These are phyloP conservation scores for Drosophila macrothrix DNA, from an alignment of 2,888 invertebrate genomes.

Conservation along the genomic window DNA sequence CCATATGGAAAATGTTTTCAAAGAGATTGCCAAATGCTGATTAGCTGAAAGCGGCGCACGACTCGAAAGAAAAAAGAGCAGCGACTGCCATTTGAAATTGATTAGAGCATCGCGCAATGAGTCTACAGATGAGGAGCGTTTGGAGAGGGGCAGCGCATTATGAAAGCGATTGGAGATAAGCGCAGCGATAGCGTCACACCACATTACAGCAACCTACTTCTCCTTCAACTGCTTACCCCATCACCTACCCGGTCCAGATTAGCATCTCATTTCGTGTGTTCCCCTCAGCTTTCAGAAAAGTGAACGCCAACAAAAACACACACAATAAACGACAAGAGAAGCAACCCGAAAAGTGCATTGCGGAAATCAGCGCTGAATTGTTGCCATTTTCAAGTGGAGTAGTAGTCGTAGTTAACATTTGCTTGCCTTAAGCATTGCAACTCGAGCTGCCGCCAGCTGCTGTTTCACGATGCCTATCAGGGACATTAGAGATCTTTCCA, in stretches of 20 bases:
- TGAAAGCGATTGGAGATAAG: slow-evolving; percentile 63
- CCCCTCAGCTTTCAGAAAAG: slow-evolving; percentile 13
- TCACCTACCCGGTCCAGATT: slow-evolving; percentile 28
- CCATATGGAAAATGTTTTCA: slow-evolving; percentile 78
- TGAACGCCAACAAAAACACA: slow-evolving; percentile 23
- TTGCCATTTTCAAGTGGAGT: slow-evolving; percentile 57
- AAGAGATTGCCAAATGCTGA: slow-evolving; percentile 77
- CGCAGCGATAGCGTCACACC: slow-evolving; percentile 57
- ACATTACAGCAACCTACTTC: slow-evolving; percentile 55
- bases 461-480: slow-evolving; percentile 40
- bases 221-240: slow-evolving; percentile 10
- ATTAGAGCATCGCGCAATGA: slow-evolving; percentile 58
- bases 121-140: slow-evolving; percentile 2
- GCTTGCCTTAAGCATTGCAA: slow-evolving; percentile 37
- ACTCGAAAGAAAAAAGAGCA: slow-evolving; percentile 47
- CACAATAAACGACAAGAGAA: slow-evolving; percentile 9
- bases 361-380: slow-evolving; percentile 56
- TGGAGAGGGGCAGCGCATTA: slow-evolving; percentile 40
- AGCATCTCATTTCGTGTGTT: slow-evolving; percentile 33
- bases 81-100: slow-evolving; percentile 75
- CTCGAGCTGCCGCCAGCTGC: slow-evolving; percentile 47
- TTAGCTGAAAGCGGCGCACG: slow-evolving; percentile 67
- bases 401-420: slow-evolving; percentile 28
- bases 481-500: slow-evolving; percentile 31
- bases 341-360: slow-evolving; percentile 30